These are phyloP conservation scores for Volucella inanis DNA, from an alignment of 2,888 invertebrate species.

Conservation along the genomic window DNA sequence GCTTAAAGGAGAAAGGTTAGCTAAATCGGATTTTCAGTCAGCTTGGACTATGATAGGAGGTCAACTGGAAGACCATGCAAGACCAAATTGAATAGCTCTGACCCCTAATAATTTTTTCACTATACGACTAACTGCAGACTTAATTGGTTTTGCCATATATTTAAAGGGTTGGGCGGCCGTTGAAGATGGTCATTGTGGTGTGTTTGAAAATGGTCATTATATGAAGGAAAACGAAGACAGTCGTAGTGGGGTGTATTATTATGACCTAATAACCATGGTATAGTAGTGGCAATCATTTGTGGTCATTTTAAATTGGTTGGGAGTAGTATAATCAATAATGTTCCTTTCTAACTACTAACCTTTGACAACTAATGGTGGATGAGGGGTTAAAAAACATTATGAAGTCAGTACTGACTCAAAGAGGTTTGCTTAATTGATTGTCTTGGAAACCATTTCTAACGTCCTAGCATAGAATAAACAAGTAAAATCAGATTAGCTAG, in stretches of 20 bases:
- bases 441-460: no score
- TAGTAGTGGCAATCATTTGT: no score
- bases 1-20: constrained; percentile 15
- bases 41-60: not conserved
- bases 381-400: no score
- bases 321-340: no score
- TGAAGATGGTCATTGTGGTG: constrained; percentile 21
- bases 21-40: constrained; percentile 5
- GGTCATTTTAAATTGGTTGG: no score
- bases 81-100: constrained; percentile 61
- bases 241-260: not conserved
- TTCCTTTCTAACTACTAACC: no score
- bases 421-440: no score
- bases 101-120: constrained; percentile 53
- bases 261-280: no score
- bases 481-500: no score
- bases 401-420: no score
- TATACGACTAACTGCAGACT: constrained; percentile 18
- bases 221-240: constrained; percentile 12
- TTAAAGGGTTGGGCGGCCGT: constrained; percentile 47
- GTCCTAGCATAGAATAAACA: no score
- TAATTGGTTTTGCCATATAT: constrained; percentile 54
- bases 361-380: no score
- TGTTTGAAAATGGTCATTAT: constrained; percentile 27
- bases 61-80: constrained; percentile 18